Base-by-base conservation (phyloP, 2,797 vertebrate genomes). In the Pempheris klunzingeri region DNA sequence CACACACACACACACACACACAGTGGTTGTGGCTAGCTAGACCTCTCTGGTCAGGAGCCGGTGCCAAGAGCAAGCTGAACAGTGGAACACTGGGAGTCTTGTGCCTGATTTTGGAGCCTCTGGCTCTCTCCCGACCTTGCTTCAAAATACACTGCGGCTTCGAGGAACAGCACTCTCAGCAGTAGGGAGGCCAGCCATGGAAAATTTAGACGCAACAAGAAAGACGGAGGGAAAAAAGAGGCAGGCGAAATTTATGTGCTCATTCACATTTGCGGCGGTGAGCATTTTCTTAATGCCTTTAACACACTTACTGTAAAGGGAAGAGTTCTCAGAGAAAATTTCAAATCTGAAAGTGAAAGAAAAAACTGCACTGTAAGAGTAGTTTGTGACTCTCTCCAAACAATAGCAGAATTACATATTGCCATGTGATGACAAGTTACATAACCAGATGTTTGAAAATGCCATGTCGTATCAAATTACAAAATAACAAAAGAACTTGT, bases 71-170 rank as follows among this genome's bases (percentile, higher is more conserved):
- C 87, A 83, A 92, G 89, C 91, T 87, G 52, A 90, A 86, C 83
- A 91, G 90, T 91, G 92, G 90, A 94, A 94, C 89, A 93, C 88
- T 90, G 91, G 88, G 90, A 94, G 91, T 90, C 91, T 93, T 93
- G 92, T 93, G 93, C 91, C 90, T 92, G 90, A 86, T 90, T 92
- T 90, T 90, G 90, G 92, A 93, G 87, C 83, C 92, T 84, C 90
- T 90, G 90, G 92, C 90, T 93, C 91, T 92, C 86, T 88, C 87
- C 88, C 93, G 89, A 93, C 91, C 93, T 94, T 87, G 93, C 92
- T 95, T 94, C 90, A 94, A 94, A 94, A 96, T 95, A 95, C 93
- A 95, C 93, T 95, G 94, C 47, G 93, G 94, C 94, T 94, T 95
- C 87, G 71, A 91, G 92, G 94, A 95, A 95, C 92, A 94, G 94